Percentiles rank a stretch among this genome's conserved stretches.
Evolutionary conservation across 2,888 invertebrate genomes (phyloP).

Genomic region (Teleogryllus oceanicus): DNA sequence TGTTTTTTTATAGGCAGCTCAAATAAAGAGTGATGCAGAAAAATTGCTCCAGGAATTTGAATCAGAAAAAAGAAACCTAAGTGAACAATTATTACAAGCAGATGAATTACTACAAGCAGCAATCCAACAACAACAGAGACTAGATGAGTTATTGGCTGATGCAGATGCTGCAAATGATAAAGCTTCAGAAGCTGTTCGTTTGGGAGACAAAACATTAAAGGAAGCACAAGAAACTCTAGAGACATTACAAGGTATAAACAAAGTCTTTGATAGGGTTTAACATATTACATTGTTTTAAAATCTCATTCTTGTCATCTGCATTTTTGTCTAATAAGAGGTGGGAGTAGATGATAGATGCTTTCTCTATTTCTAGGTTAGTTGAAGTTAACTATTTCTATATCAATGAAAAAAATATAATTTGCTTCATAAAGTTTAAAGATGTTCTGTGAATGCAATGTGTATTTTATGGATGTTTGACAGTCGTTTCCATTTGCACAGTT

Average conservation of each 20-base stretch:
- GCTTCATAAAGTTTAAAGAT: too few relatives aligned
- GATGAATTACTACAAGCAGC: conserved; percentile 52
- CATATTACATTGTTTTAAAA: too few relatives aligned
- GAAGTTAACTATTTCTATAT: too few relatives aligned
- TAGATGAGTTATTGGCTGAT: conserved; percentile 75
- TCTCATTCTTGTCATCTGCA: too few relatives aligned
- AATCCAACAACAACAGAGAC: conserved; percentile 67
- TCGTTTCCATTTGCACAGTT: too few relatives aligned
- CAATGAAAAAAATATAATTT: too few relatives aligned
- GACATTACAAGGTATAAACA: conserved; percentile 60
- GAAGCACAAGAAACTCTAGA: conserved; percentile 77
- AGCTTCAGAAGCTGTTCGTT: conserved; percentile 78
- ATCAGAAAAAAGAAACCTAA: conserved; percentile 51
- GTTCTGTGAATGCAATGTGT: too few relatives aligned
- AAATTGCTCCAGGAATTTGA: conserved; percentile 61
- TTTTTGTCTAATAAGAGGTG: too few relatives aligned
- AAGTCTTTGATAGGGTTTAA: too few relatives aligned
- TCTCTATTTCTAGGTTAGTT: too few relatives aligned
- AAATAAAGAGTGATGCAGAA: conserved; percentile 55
- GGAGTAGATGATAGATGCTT: too few relatives aligned
- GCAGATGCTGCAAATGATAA: conserved; percentile 71
- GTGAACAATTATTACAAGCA: conserved; percentile 63
- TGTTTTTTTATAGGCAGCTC: neutral
- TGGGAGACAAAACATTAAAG: conserved; percentile 75
- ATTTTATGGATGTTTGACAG: too few relatives aligned